phyloP scores from a whole-genome alignment of 2,113 vertebrate genomes.

The Aspidoscelis tigris region DNA sequence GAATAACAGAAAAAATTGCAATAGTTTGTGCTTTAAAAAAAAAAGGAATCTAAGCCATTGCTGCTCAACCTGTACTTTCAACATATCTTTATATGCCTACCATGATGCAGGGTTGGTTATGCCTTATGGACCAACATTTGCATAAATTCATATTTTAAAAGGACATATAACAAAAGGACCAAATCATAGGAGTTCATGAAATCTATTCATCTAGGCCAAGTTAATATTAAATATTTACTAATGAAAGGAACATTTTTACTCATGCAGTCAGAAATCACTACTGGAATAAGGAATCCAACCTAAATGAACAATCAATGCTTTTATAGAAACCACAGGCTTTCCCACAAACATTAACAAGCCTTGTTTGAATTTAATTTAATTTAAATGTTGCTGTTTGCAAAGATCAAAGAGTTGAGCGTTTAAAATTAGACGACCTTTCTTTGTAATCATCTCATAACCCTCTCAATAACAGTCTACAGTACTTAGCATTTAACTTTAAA shows the following conservation, averaged over 20 bases:
- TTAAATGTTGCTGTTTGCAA: slow-evolving; percentile 44
- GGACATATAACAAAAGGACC: too few species aligned
- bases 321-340: slow-evolving; percentile 53
- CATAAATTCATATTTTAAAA: too few species aligned
- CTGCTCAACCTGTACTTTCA: too few species aligned
- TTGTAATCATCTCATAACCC: slow-evolving; percentile 59
- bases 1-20: too few species aligned
- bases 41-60: too few species aligned
- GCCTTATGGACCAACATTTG: too few species aligned
- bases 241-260: slow-evolving; percentile 42
- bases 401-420: slow-evolving; percentile 55
- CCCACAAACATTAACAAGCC: slow-evolving; percentile 41
- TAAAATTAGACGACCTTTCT: slow-evolving; percentile 53
- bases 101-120: too few species aligned
- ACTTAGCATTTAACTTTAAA: slow-evolving; percentile 54
- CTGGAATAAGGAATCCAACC: slow-evolving; percentile 44
- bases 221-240: slow-evolving; percentile 13
- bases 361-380: slow-evolving; percentile 57
- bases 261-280: slow-evolving; percentile 45
- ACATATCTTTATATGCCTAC: too few species aligned
- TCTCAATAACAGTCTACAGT: slow-evolving; percentile 47
- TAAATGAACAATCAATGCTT: slow-evolving; percentile 53
- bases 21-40: too few species aligned
- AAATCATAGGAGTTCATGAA: neutral
- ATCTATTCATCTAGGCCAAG: slow-evolving; percentile 28